Conservation (phyloP, 1,140 invertebrate genomes). For the Nephotettix cincticeps region DNA sequence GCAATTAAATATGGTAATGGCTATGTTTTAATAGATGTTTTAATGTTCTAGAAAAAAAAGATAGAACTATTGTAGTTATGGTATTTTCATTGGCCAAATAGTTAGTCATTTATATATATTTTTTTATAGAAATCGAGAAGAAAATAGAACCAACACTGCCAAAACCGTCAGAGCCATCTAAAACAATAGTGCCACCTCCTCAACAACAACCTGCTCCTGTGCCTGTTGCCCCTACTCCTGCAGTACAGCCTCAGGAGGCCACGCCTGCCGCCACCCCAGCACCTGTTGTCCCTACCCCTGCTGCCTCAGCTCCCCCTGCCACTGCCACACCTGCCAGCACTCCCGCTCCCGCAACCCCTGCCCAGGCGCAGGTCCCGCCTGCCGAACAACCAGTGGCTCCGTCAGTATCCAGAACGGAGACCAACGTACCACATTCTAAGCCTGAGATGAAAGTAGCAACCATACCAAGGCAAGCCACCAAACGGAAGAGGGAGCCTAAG, state of each 20-base stretch:
- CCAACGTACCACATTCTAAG: slow-evolving; percentile 9
- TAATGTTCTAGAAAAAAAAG: too few species aligned
- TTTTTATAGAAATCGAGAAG: too few species aligned
- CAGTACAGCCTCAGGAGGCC: slow-evolving; percentile 1
- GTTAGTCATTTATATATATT: too few species aligned
- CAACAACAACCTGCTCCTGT: not conserved
- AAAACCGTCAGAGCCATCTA: not conserved
- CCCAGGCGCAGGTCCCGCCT: not conserved
- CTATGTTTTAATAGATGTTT: too few species aligned
- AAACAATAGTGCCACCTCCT: not conserved
- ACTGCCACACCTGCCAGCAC: slow-evolving; percentile 19
- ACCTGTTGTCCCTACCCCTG: slow-evolving; percentile 1
- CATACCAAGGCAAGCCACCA: slow-evolving; percentile 3
- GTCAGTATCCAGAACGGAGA: slow-evolving; percentile 7
- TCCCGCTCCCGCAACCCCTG: slow-evolving; percentile 28
- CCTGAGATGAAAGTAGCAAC: slow-evolving; percentile 29
- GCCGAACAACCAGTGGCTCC: slow-evolving; percentile 2
- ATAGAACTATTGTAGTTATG: too few species aligned
- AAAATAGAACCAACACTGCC: not conserved
- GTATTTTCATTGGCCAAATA: too few species aligned
- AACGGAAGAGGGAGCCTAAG: slow-evolving; percentile 26
- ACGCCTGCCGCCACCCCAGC: slow-evolving; percentile 2
- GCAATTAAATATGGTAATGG: too few species aligned
- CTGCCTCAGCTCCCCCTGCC: slow-evolving; percentile 14
- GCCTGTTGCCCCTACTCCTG: slow-evolving; percentile 2